Evolutionary conservation across 2,797 vertebrate species (phyloP).

Genomic region (Zalophus californianus): DNA sequence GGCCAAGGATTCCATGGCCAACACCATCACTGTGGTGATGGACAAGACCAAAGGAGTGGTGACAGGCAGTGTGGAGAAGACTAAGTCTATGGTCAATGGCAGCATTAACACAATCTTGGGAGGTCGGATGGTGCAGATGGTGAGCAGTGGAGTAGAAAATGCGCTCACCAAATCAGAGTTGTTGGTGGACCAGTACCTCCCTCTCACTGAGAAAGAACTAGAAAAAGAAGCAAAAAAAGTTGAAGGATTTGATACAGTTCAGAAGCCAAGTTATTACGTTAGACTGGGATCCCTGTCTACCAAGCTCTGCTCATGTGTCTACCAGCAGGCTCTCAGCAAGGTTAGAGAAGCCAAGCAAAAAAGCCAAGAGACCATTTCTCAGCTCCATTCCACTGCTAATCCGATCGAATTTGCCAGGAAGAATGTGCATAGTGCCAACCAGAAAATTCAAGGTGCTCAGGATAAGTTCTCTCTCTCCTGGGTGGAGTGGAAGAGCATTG

Average conservation of each 20-base stretch:
- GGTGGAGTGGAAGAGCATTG: constrained; percentile 90
- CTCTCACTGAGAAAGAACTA: constrained; percentile 91
- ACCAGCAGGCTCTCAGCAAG: constrained; percentile 91
- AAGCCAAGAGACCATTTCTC: constrained; percentile 92
- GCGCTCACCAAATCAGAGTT: constrained; percentile 93
- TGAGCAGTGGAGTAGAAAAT: constrained; percentile 92
- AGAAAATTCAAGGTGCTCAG: constrained; percentile 90
- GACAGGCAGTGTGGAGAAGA: constrained; percentile 90
- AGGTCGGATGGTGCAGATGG: constrained; percentile 89
- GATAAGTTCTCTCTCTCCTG: constrained; percentile 89
- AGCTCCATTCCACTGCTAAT: constrained; percentile 91
- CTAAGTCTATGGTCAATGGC: constrained; percentile 91
- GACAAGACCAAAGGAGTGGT: no score
- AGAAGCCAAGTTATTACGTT: constrained; percentile 91
- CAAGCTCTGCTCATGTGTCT: constrained; percentile 92
- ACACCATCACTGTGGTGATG: constrained; percentile 86
- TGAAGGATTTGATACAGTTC: constrained; percentile 88
- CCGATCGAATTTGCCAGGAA: constrained; percentile 93
- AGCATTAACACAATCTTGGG: constrained; percentile 92
- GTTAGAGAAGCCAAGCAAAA: constrained; percentile 91
- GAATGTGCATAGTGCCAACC: constrained; percentile 92
- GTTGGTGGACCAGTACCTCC: constrained; percentile 95
- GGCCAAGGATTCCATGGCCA: constrained; percentile 92
- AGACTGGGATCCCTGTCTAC: constrained; percentile 93
- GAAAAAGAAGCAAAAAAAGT: constrained; percentile 90